These are phyloP conservation scores for Geopemphigus sp. DNA, from an alignment of 1,140 invertebrate genomes.

Conservation along the genomic window DNA sequence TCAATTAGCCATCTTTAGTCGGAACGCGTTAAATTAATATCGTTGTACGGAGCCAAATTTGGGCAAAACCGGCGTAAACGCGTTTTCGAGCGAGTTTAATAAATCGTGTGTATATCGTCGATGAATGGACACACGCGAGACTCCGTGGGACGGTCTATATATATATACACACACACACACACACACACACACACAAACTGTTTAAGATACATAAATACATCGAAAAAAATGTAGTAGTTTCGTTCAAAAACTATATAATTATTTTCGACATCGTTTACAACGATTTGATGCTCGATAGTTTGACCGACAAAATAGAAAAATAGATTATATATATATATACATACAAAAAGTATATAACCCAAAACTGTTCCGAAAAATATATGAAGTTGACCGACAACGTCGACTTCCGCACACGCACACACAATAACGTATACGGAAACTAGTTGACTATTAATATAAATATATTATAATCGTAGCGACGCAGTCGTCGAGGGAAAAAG, in stretches of 20 bases:
- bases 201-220: background rate
- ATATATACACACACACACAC: too few species aligned
- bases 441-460: too few species aligned
- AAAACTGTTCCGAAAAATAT: background rate
- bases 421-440: background rate
- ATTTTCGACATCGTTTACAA: background rate
- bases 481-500: background rate
- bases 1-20: too few species aligned
- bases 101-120: background rate
- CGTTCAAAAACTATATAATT: background rate
- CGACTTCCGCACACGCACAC: background rate
- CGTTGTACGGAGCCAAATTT: background rate
- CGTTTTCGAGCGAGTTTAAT: background rate
- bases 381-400: background rate
- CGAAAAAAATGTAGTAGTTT: background rate
- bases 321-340: too few species aligned
- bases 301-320: background rate
- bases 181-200: too few species aligned
- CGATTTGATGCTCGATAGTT: background rate
- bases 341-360: background rate
- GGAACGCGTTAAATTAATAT: too few species aligned
- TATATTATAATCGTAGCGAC: too few species aligned
- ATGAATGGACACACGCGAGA: too few species aligned
- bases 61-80: background rate
- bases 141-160: background rate